Evolutionary conservation across 1,140 invertebrate genomes (phyloP), one percentile per base, ranked within the genome.

Genomic region (Drosophila triauraria): DNA sequence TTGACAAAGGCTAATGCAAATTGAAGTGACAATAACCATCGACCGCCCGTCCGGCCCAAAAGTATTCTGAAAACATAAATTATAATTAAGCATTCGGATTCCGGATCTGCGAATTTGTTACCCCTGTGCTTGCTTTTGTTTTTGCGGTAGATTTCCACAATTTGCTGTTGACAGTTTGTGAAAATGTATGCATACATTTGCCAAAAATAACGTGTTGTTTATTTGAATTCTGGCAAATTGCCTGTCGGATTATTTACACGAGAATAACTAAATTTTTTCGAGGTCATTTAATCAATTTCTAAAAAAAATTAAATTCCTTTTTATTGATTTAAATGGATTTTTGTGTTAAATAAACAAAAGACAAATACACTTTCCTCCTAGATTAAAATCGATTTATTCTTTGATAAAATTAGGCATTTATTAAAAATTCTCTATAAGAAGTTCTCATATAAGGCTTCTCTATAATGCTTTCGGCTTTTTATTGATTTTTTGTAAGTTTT

Each of bases 101-200:
- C 30, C 6, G 47, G 25, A 54, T 54, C 50, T 38, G 48, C 54
- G 20, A 20, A 20, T 20, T 20, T 20, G 20, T 20, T 20, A 20
- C 20, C 20, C 20, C 1, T 54, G 50, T 38, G 48, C 54, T 56
- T 20, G 40, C 27, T 47, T 35, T 12, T 44, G 6, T 59, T 44
- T 40, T 15, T 27, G 23, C 8, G 47, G 27, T 30, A 47, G 40
- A 65, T 67, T 76, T 77, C 51, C 63, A 59, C 75, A 78, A 78
- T 78, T 70, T 78, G 64, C 53, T 78, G 64, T 63, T 78, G 75
- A 78, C 75, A 78, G 75, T 78, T 64, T 78, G 64, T 40, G 47
- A 12, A 51, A 44, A 75, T 71, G 32, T 35, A 75, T 62, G 60
- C 60, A 75, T 75, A 75, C 23, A 50, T 57, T 56, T 46, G 32